phyloP scores from a whole-genome alignment of 2,888 invertebrate species.

The Allacma fusca region DNA sequence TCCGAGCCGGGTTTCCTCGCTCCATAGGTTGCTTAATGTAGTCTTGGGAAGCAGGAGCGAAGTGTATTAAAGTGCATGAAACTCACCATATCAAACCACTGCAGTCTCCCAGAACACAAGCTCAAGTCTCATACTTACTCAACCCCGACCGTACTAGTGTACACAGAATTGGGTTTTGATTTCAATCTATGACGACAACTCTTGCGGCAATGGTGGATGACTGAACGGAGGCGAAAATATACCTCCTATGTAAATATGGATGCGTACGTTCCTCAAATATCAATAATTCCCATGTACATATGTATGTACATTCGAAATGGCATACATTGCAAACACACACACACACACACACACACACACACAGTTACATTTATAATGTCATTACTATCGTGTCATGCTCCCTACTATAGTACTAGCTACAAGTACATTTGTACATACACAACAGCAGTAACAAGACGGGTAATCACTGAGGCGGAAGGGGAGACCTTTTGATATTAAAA shows the following conservation, averaged over 20 bases:
- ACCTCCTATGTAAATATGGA: background rate
- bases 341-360: too few species aligned
- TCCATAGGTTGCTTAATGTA: background rate
- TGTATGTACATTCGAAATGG: too few species aligned
- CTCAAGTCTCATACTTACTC: background rate
- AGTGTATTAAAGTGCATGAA: background rate
- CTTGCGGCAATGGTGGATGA: conserved; percentile 16
- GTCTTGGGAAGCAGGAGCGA: background rate
- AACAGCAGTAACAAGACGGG: conserved; percentile 38
- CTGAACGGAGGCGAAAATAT: background rate
- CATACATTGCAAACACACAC: too few species aligned
- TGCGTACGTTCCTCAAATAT: too few species aligned
- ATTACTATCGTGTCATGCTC: conserved; percentile 1
- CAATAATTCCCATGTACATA: too few species aligned
- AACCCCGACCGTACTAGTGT: background rate
- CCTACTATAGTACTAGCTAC: background rate
- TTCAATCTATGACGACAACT: conserved; percentile 4
- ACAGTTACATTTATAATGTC: background rate
- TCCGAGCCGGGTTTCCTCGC: conserved; percentile 26
- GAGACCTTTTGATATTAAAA: conserved; percentile 41
- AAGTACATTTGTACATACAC: background rate
- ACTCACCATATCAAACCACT: background rate
- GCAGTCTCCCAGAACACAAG: background rate
- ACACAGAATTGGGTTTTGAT: conserved; percentile 7
- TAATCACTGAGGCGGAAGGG: conserved; percentile 43